Evolutionary conservation across 2,797 vertebrate species (phyloP).

Genomic region (Clarias laeviceps): DNA sequence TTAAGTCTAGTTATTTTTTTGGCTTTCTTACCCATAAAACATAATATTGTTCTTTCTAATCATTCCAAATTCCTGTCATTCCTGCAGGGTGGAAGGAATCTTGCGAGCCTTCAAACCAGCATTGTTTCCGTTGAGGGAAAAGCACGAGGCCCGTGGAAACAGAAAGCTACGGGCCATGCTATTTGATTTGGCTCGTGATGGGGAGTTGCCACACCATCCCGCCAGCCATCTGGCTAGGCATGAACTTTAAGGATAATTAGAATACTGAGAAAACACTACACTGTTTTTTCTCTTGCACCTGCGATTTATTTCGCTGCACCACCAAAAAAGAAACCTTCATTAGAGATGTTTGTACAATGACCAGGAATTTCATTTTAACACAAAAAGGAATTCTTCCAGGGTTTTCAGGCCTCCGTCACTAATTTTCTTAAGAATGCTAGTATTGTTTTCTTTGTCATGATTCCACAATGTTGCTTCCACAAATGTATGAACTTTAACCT

Average conservation of each 20-base stretch:
- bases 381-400: constrained; percentile 53
- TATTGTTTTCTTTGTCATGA: constrained; percentile 36
- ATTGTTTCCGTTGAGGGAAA: constrained; percentile 61
- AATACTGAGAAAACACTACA: constrained; percentile 69
- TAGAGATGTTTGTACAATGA: constrained; percentile 64
- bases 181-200: constrained; percentile 69
- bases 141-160: constrained; percentile 58
- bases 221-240: constrained; percentile 60
- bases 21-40: constrained; percentile 74
- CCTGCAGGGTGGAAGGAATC: constrained; percentile 65
- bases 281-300: constrained; percentile 65
- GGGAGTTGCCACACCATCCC: constrained; percentile 66
- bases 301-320: constrained; percentile 64
- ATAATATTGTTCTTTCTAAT: constrained; percentile 76
- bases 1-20: constrained; percentile 66
- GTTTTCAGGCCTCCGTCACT: constrained; percentile 24
- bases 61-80: constrained; percentile 77
- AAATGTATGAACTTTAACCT: constrained; percentile 32
- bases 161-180: constrained; percentile 66
- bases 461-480: constrained; percentile 33
- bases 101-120: constrained; percentile 56
- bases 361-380: constrained; percentile 73
- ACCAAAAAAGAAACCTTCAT: constrained; percentile 46
- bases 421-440: constrained; percentile 27
- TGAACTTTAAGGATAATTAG: constrained; percentile 67